These are phyloP conservation scores for Melikaiella ostensackeni DNA, from an alignment of 2,888 invertebrate species.

Conservation along the genomic window DNA sequence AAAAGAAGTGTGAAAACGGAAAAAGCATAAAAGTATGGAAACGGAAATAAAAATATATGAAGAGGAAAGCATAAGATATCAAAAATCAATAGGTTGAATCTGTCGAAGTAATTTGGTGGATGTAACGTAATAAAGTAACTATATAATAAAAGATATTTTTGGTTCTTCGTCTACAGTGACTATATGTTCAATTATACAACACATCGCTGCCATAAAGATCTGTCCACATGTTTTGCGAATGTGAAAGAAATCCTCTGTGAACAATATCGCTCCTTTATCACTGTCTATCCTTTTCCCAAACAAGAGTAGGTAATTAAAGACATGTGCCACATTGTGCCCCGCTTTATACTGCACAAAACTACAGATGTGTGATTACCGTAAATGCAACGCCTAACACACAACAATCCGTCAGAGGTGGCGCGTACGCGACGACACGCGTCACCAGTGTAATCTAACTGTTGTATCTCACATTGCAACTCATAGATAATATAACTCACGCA, in stretches of 20 bases:
- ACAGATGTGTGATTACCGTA: conserved; percentile 30
- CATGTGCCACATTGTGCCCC: conserved; percentile 18
- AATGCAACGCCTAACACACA: conserved; percentile 25
- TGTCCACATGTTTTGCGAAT: conserved; percentile 27
- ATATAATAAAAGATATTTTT: too few species aligned
- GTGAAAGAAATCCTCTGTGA: conserved; percentile 33
- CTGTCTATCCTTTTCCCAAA: conserved; percentile 19
- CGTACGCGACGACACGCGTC: conserved; percentile 18
- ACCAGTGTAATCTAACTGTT: conserved; percentile 2
- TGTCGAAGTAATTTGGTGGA: background rate
- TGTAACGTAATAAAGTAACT: background rate
- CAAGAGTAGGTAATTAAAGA: conserved; percentile 35
- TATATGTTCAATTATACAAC: background rate
- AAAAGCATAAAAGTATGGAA: too few species aligned
- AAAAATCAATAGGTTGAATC: background rate
- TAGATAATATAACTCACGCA: background rate
- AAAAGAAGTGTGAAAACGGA: background rate
- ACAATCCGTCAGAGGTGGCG: conserved; percentile 4
- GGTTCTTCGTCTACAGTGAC: too few species aligned
- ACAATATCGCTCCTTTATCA: conserved; percentile 19
- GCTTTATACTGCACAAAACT: conserved; percentile 35
- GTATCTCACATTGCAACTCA: background rate
- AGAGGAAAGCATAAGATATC: background rate
- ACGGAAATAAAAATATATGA: background rate
- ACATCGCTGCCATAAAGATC: conserved; percentile 21